Evolutionary conservation across 2,888 invertebrate genomes (phyloP).

Genomic region (Megastigmus dorsalis): DNA sequence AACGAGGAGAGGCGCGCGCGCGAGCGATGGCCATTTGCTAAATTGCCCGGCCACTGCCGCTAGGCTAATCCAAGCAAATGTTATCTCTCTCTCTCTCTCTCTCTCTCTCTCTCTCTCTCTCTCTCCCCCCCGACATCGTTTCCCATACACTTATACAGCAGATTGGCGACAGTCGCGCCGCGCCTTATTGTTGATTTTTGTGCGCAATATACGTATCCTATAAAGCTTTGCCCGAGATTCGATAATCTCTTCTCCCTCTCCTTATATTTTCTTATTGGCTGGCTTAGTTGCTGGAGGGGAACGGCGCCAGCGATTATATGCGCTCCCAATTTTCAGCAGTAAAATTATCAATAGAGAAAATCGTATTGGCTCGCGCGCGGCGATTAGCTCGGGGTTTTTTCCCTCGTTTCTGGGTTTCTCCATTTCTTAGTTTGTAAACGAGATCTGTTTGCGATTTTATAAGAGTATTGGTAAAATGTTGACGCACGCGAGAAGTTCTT

Average conservation of each 20-base stretch:
- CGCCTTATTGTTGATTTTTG: conserved; percentile 7
- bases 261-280: too few species aligned
- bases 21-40: conserved; percentile 42
- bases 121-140: too few species aligned
- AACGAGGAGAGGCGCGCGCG: background rate
- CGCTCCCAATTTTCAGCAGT: conserved; percentile 24
- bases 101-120: background rate
- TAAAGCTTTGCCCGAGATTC: too few species aligned
- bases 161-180: conserved; percentile 1
- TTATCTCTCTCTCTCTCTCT: conserved; percentile 1
- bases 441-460: too few species aligned
- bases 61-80: conserved; percentile 37
- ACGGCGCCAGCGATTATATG: background rate
- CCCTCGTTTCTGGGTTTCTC: too few species aligned
- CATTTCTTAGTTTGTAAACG: too few species aligned
- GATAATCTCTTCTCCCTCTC: too few species aligned
- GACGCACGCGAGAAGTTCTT: too few species aligned
- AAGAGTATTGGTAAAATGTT: too few species aligned
- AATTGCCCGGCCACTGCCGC: conserved; percentile 29
- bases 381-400: conserved; percentile 13
- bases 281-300: too few species aligned
- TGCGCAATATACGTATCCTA: too few species aligned
- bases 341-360: conserved; percentile 39
- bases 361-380: background rate
- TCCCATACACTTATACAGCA: too few species aligned